Evolutionary conservation across 1,140 invertebrate species (phyloP), one percentile per base, ranked within the genome.

Genomic region (Lordiphosa clarofinis): DNA sequence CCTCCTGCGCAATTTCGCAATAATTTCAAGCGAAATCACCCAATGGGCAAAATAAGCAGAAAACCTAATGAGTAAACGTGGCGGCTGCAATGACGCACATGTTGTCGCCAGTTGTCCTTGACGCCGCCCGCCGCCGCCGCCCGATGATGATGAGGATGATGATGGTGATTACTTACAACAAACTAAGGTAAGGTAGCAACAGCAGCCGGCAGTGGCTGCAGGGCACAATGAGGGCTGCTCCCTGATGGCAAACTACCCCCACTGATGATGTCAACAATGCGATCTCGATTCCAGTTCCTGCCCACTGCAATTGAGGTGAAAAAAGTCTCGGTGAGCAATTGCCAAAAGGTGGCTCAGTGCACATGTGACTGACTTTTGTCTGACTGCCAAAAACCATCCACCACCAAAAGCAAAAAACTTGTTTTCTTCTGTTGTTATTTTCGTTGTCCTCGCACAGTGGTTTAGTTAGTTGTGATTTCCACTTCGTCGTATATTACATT

Each of bases 91-190:
- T 81, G 76, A 81, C 76, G 76, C 76, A 81, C 76, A 81, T 81
- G 76, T 69, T 81, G 76, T 82, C 76, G 76, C 72, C 76, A 82
- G 78, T 84, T 84, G 68, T 76, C 73, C 76, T 78, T 84, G 78
- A 73, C 40, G 73, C 53, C 39, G n/a, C n/a, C n/a, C n/a, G 57
- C 50, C 39, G 55, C n/a, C n/a, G n/a, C n/a, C n/a, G n/a, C n/a
- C n/a, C n/a, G 74, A 56, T 76, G 60, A 54, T 75, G 74, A 60
- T 86, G 81, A 19, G 19, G 19, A 19, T 19, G 19, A 86, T 86
- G 81, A 86, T 58, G 81, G 74, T 79, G 81, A 86, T 86, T 86
- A 86, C 75, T 86, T 64, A 81, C 81, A 75, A 79, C 81, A 81
- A 81, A 86, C 70, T 72, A 70, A 55, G 54, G 75, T 72, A 70